Evolutionary conservation across 2,797 vertebrate species (phyloP).

Genomic region (Tachyglossus aculeatus): DNA sequence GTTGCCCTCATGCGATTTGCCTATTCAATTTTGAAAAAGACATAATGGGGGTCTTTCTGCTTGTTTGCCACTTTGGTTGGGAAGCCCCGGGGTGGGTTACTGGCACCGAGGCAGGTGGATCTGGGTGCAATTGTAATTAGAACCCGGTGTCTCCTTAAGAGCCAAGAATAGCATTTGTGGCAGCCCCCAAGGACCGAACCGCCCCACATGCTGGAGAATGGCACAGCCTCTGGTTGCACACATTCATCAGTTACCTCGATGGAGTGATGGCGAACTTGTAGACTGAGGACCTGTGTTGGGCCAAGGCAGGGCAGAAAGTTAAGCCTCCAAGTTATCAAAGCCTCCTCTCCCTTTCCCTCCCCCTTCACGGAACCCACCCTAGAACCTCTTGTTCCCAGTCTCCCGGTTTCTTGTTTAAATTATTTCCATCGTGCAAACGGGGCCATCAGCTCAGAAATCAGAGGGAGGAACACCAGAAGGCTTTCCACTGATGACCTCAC

Average conservation of each 20-base stretch:
- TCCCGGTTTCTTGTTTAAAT: not conserved
- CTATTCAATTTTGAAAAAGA: not conserved
- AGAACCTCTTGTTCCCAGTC: not conserved
- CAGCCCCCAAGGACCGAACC: too few relatives aligned
- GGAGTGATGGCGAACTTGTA: not conserved
- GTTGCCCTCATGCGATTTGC: not conserved
- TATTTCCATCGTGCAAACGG: not conserved
- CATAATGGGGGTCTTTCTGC: not conserved
- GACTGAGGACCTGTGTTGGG: not conserved
- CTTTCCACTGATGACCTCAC: not conserved
- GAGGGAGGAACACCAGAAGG: not conserved
- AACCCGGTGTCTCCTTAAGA: too few relatives aligned
- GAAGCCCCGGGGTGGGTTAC: not conserved
- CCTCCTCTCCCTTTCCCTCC: not conserved
- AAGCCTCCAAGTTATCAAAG: not conserved
- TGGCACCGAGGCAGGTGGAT: not conserved
- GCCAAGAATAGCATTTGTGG: too few relatives aligned
- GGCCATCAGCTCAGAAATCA: not conserved
- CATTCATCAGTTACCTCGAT: not conserved
- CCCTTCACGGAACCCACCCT: not conserved
- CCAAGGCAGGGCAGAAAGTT: not conserved
- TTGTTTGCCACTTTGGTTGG: not conserved
- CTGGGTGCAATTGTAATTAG: not conserved
- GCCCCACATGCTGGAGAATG: slow-evolving; percentile 23
- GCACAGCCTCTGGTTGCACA: not conserved